Conservation (phyloP, 2,113 vertebrate species). For the Carassius auratus region DNA sequence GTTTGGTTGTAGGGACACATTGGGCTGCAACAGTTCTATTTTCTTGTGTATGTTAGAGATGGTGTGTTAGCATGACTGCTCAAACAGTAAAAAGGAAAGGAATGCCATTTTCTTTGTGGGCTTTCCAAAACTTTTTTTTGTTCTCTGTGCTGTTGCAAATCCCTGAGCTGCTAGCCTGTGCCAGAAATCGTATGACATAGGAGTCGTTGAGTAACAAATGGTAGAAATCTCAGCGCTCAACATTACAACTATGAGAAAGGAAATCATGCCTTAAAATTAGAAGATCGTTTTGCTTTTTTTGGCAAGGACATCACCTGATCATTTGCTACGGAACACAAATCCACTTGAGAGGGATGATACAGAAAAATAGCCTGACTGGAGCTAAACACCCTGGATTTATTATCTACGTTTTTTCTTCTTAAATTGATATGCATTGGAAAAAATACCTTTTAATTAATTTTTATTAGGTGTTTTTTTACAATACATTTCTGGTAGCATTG, state of each 20-base stretch:
- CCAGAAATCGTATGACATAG: neutral
- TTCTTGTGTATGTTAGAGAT: neutral
- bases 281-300: neutral
- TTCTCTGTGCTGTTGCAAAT: neutral
- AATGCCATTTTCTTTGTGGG: neutral
- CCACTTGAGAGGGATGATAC: neutral
- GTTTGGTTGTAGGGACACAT: neutral
- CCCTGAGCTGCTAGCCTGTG: neutral
- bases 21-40: neutral
- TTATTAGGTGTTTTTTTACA: neutral
- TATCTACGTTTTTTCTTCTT: neutral
- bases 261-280: constrained; percentile 9
- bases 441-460: neutral
- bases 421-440: neutral
- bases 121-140: constrained; percentile 6
- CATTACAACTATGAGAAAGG: neutral
- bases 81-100: neutral
- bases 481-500: neutral
- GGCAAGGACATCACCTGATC: constrained; percentile 17
- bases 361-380: constrained; percentile 14
- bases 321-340: neutral
- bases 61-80: neutral
- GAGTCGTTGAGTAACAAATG: constrained; percentile 10
- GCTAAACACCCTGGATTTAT: neutral
- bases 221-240: constrained; percentile 6